Percentiles rank a stretch among this genome's conserved stretches.
Evolutionary conservation across 23 tunicate species (phyloP).

Genomic region (Phallusia fumigata): DNA sequence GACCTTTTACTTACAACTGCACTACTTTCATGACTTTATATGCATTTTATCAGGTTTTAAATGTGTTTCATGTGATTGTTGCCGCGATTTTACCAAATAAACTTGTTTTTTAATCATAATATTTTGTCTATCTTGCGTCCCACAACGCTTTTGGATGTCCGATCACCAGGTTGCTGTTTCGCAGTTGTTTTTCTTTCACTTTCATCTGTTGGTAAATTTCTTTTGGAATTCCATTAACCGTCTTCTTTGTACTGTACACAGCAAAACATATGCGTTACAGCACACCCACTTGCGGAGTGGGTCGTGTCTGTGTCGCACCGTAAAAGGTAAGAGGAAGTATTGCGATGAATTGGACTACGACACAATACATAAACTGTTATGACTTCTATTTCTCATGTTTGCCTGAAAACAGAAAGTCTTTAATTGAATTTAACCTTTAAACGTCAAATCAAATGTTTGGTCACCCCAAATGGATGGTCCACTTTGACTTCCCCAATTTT

Average conservation of each 20-base stretch:
- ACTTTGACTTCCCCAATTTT: too few species aligned
- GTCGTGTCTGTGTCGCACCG: too few species aligned
- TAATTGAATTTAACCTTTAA: too few species aligned
- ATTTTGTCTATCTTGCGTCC: conserved; percentile 29
- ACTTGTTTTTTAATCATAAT: neutral
- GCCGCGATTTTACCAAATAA: neutral
- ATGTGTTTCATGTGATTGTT: neutral
- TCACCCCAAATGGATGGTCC: too few species aligned
- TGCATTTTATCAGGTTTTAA: neutral
- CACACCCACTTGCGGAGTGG: too few species aligned
- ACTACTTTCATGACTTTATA: neutral
- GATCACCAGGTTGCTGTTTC: conserved; percentile 59
- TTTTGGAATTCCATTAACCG: conserved; percentile 54
- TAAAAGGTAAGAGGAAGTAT: too few species aligned
- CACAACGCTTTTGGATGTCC: conserved; percentile 73
- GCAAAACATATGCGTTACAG: too few species aligned
- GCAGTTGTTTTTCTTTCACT: conserved; percentile 57
- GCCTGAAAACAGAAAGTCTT: too few species aligned
- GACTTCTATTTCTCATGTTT: too few species aligned
- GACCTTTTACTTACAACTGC: neutral
- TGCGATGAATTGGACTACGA: too few species aligned
- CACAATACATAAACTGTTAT: too few species aligned
- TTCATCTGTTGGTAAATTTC: conserved; percentile 46
- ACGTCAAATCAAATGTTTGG: too few species aligned
- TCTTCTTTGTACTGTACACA: neutral